A percentile compares a stretch with the other conserved stretches of the same genome.
These are phyloP conservation scores for Papilio gigon DNA, from an alignment of 2,888 invertebrate species.

Conservation along the genomic window DNA sequence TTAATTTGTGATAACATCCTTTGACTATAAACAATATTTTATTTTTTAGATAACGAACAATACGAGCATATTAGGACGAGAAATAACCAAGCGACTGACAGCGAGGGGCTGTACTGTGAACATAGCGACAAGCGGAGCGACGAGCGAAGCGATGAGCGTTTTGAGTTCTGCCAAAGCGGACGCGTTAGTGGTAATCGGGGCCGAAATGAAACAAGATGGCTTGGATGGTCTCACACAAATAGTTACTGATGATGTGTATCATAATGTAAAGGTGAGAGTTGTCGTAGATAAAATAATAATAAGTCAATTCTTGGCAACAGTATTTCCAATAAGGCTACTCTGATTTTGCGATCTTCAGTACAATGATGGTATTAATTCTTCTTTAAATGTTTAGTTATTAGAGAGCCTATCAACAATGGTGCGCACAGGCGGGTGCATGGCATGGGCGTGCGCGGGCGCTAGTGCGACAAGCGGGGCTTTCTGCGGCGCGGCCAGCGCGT, in stretches of 20 bases:
- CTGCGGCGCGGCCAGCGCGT: constrained; percentile 58
- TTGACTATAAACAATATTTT: background rate
- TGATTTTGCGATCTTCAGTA: background rate
- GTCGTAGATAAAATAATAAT: too few relatives aligned
- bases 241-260: constrained; percentile 67
- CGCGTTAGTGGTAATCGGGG: constrained; percentile 69
- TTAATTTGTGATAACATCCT: background rate
- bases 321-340: background rate
- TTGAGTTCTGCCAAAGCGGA: constrained; percentile 55
- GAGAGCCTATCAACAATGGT: constrained; percentile 60
- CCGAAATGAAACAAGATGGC: constrained; percentile 55
- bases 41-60: constrained; percentile 66
- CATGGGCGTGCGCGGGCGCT: constrained; percentile 65
- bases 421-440: constrained; percentile 60
- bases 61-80: constrained; percentile 60
- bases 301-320: too few relatives aligned
- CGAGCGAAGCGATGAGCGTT: constrained; percentile 49
- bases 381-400: constrained; percentile 57
- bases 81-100: constrained; percentile 61
- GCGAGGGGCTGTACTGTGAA: constrained; percentile 62
- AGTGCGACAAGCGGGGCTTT: constrained; percentile 52
- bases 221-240: constrained; percentile 61
- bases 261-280: constrained; percentile 66
- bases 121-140: constrained; percentile 47
- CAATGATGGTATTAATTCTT: background rate